phyloP scores from a whole-genome alignment of 2,888 invertebrate species.

The Catocala nupta region DNA sequence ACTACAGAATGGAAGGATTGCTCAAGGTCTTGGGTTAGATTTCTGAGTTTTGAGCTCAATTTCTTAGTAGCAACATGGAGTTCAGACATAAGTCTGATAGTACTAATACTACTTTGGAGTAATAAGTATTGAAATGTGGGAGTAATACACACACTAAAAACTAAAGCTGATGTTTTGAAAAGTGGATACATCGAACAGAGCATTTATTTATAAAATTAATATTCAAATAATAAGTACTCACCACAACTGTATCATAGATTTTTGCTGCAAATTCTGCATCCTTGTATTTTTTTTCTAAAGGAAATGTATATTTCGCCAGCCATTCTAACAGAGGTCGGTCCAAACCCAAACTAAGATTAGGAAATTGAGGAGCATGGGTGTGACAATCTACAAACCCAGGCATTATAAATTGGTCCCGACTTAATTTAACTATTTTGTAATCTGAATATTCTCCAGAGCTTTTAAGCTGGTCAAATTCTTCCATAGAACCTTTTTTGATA shows the following conservation, averaged over 20 bases:
- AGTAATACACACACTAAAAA: no score
- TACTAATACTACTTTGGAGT: no score
- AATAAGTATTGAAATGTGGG: no score
- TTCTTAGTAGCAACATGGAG: no score
- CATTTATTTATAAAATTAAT: background rate
- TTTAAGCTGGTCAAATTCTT: constrained; percentile 58
- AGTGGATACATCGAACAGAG: no score
- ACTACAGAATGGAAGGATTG: no score
- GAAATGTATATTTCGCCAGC: constrained; percentile 95
- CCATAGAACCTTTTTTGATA: constrained; percentile 58
- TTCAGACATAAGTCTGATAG: no score
- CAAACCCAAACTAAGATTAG: constrained; percentile 94
- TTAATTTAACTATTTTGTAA: constrained; percentile 58
- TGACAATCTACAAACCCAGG: constrained; percentile 97
- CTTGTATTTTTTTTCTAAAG: constrained; percentile 91
- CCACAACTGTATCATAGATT: constrained; percentile 93
- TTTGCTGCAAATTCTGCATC: constrained; percentile 90
- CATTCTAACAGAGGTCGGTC: constrained; percentile 94
- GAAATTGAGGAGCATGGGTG: constrained; percentile 96
- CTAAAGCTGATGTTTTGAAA: no score
- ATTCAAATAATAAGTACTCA: constrained; percentile 77
- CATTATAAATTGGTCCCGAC: constrained; percentile 90
- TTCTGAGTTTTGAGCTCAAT: no score
- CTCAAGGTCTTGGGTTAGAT: no score
- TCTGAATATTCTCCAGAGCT: constrained; percentile 52